These are phyloP conservation scores for Apus apus DNA, from an alignment of 2,113 vertebrate species.

Conservation along the genomic window DNA sequence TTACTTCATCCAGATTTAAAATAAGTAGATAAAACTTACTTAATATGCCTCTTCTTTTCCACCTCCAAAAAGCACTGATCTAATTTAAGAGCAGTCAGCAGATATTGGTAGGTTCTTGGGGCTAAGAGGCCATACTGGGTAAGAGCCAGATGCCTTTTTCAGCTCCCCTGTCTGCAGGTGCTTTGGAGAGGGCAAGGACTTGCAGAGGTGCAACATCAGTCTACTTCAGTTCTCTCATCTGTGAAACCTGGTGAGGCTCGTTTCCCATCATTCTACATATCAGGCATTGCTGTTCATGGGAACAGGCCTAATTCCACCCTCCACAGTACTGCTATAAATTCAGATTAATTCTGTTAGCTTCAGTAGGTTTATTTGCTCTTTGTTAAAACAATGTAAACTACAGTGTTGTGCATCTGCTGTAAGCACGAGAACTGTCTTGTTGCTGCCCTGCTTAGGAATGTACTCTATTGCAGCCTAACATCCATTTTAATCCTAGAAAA, in stretches of 20 bases:
- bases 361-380: neutral
- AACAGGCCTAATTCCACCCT: neutral
- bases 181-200: neutral
- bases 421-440: neutral
- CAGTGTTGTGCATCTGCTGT: neutral
- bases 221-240: neutral
- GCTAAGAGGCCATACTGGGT: neutral
- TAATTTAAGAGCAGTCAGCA: neutral
- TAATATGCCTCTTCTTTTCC: neutral
- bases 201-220: neutral
- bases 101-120: neutral
- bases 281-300: neutral
- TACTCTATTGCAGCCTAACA: neutral
- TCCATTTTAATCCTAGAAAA: conserved; percentile 18
- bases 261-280: neutral
- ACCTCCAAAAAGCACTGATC: neutral
- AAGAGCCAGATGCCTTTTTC: neutral
- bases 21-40: neutral
- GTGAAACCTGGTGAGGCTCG: neutral
- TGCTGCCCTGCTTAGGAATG: neutral
- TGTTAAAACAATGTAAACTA: neutral
- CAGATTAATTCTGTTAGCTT: neutral
- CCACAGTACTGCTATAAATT: neutral
- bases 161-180: neutral
- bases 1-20: neutral